Base-by-base conservation (phyloP, 2,113 vertebrate species). In the Baryphthengus martii region DNA sequence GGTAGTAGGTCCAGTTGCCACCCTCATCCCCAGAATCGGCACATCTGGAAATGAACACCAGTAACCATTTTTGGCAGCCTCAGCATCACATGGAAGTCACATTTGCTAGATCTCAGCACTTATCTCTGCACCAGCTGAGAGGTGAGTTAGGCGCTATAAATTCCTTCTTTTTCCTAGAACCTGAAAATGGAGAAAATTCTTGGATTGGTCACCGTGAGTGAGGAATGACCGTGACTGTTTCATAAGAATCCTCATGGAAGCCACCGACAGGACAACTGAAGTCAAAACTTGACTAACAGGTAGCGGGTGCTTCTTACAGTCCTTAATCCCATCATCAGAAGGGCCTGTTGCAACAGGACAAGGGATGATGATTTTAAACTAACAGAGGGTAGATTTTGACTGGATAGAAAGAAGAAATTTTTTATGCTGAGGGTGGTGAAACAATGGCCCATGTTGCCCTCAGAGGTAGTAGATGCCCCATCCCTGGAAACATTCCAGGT, bases 1-100 rank as follows among this genome's bases (percentile, higher is more conserved):
- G 21, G 35, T 3, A 28, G 8, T 3, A 40, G 49, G 5, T 59
- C 62, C 58, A 40, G 0, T 28, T 31, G 24, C 45, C 55, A 63
- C 6, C 15, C 29, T 52, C 55, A 33, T 5, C 45, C 45, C 31
- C 1, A 29, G 39, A 74, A 29, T 0, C n/a, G 63, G 31, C n/a
- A 23, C 12, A 58, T 71, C 37, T 74, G 82, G 37, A 76, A 78
- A 75, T 2, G 25, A 68, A 39, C 1, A 2, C 14, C 35, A 33
- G 4, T 9, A 59, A 49, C 3, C 31, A 13, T 11, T 85, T 77
- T 65, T 70, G 55, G 53, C 50, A 73, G n/a, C 45, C n/a, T 67
- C 37, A 39, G 20, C 6, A 24, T 33, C 50, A 33, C 0, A 0
- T 37, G 40, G 49, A 79, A 52, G 20, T 40, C 13, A 2, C 28